Evolutionary conservation across 2,113 vertebrate species (phyloP), one percentile per base, ranked within the genome.

Genomic region (Sorex fumeus): DNA sequence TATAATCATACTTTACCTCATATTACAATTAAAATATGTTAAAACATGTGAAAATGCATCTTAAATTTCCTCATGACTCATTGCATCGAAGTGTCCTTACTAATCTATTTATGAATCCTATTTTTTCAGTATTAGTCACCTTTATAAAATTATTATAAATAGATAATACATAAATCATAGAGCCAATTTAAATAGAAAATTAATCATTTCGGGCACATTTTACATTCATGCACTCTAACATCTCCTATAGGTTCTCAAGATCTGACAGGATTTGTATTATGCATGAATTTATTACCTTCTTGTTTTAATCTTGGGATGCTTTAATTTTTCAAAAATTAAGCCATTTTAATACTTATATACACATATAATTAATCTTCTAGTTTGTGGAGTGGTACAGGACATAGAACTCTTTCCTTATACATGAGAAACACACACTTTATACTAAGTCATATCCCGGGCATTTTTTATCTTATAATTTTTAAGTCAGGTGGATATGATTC

Each of bases 1-100:
- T 47, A 40, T 2, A 30, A 25, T 32, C 66, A 23, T 13, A 3
- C 4, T 34, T 57, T 0, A 8, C 16, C n/a, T 47, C 60, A 16
- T 1, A 9, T 4, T 0, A 5, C n/a, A 32, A 47, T 1, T 2
- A 23, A 23, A 16, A 25, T 45, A 53, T 5, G 28, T 47, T 0
- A 19, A 83, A 43, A n/a, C 30, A 2, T 3, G 5, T 23, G 11
- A 67, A 89, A 53, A 28, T 8, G 47, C 10, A 30, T 1, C 11
- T 66, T 34, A 3, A 69, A 36, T n/a, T 9, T 21, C 76, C n/a
- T 60, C 5, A 36, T 32, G n/a, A 47, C 13, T 60, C 30, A 75
- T 77, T 32, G 4, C 36, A 16, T 40, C 81, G 62, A 47, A 36
- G 50, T 10, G n/a, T 18, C 30, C 84, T 74, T 30, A 28, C 13